Conservation (phyloP, 1,140 invertebrate species). For the Solenopsis invicta region DNA sequence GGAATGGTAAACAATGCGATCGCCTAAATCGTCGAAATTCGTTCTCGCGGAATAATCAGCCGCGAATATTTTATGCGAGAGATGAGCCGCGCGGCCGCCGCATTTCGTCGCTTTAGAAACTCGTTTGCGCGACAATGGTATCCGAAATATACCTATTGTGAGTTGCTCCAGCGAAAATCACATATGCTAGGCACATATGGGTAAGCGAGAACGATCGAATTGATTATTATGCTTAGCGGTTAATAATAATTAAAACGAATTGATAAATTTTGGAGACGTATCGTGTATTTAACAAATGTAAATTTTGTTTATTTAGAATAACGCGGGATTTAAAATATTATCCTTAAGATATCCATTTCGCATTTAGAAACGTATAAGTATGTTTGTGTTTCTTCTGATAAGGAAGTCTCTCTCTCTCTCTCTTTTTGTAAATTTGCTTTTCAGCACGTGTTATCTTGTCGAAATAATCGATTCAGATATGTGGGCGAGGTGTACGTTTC, state of each 20-base stretch:
- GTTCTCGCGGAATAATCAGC: slow-evolving; percentile 49
- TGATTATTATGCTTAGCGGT: not conserved
- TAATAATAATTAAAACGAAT: not conserved
- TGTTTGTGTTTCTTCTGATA: slow-evolving; percentile 12
- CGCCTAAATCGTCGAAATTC: slow-evolving; percentile 47
- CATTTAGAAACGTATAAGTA: not conserved
- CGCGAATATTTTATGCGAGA: slow-evolving; percentile 55
- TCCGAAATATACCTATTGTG: slow-evolving; percentile 17
- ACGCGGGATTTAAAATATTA: not conserved
- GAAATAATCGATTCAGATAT: slow-evolving; percentile 38
- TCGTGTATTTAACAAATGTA: not conserved
- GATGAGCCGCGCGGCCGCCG: not conserved
- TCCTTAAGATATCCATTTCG: not conserved
- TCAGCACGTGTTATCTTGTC: slow-evolving; percentile 35
- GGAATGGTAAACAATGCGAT: slow-evolving; percentile 45
- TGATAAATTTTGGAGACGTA: not conserved
- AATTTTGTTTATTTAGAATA: not conserved
- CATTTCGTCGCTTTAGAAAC: slow-evolving; percentile 48
- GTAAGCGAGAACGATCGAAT: slow-evolving; percentile 9
- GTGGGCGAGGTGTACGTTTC: slow-evolving; percentile 29
- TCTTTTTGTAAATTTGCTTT: not conserved
- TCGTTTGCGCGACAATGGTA: slow-evolving; percentile 31
- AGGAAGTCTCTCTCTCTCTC: not conserved
- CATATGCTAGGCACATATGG: not conserved
- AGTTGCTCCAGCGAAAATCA: slow-evolving; percentile 30